Evolutionary conservation across 2,888 invertebrate genomes (phyloP), one percentile per base, ranked within the genome.

Genomic region (Nomada goodeniana): DNA sequence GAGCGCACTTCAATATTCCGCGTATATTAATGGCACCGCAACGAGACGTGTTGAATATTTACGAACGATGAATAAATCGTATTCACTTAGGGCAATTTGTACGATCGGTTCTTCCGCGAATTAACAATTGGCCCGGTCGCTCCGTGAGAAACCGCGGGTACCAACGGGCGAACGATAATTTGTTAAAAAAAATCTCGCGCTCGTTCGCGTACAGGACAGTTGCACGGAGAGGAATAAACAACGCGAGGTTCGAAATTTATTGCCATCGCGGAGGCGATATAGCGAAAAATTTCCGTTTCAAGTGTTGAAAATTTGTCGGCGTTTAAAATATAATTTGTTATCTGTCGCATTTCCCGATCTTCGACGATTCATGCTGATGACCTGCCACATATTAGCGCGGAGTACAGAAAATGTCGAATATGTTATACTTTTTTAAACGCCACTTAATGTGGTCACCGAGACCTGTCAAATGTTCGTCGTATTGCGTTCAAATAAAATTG

Each of bases 261-360:
- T 23, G 68, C 55, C 68, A 63, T 63, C 55, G 26, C 20, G 47
- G 36, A 36, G 23, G 60, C 47, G 76, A 61, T 75, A 59, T 67
- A 26, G 63, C 47, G 78, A 76, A 57, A 63, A 78, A 76, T 69
- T 64, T 52, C 13, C 50, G 52, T 64, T 76, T 61, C 50, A 47
- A 61, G 47, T n/a, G 9, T 26, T 18, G 50, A 36, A 20, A 23
- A 57, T 47, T 71, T 36, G 71, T 64, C 61, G 26, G 15, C n/a
- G n/a, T 36, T 47, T 67, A 5, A 15, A 68, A 50, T 59, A 57
- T 68, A 50, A 59, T 59, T 68, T 7, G 0, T 36, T 36, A 7
- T 36, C 57, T 9, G 23, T 10, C n/a, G n/a, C 26, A 11, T 23
- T 47, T 20, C n/a, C 13, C 67, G 59, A 70, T 57, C 26, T 44